phyloP scores from a whole-genome alignment of 2,888 invertebrate genomes.

The Cryptocephalus moraei region DNA sequence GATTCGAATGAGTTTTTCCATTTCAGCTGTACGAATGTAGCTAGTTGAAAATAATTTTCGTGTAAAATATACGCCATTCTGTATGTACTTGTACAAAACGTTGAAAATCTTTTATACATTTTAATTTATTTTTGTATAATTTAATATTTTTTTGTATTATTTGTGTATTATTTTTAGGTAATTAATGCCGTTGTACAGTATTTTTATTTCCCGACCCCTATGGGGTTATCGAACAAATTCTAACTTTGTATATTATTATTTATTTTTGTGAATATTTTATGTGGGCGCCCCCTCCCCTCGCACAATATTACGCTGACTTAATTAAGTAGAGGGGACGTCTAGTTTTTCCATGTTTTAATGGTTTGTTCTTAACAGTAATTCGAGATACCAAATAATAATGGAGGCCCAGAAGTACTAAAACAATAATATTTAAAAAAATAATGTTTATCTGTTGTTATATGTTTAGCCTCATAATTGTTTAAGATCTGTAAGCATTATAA shows the following conservation, averaged over 20 bases:
- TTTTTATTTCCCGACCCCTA: constrained; percentile 30
- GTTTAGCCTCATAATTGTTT: constrained; percentile 28
- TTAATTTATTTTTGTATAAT: constrained; percentile 20
- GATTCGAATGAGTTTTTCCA: constrained; percentile 3
- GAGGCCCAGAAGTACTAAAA: constrained; percentile 21
- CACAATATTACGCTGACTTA: too few relatives aligned
- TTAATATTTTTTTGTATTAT: constrained; percentile 23
- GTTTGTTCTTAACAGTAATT: constrained; percentile 28
- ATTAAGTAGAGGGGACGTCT: background rate
- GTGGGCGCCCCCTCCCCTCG: background rate
- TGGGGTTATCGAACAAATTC: constrained; percentile 27
- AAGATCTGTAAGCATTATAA: constrained; percentile 34
- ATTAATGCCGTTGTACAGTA: constrained; percentile 30
- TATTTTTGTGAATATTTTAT: constrained; percentile 30
- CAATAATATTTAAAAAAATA: constrained; percentile 18
- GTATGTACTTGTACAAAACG: constrained; percentile 18
- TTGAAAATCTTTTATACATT: constrained; percentile 18
- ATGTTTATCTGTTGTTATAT: constrained; percentile 25
- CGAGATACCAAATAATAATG: constrained; percentile 32
- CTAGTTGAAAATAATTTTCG: constrained; percentile 8
- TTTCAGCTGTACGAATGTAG: constrained; percentile 8
- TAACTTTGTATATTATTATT: constrained; percentile 35
- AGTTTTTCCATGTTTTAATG: constrained; percentile 35
- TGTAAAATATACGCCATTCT: constrained; percentile 7
- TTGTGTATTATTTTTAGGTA: constrained; percentile 25